These are phyloP conservation scores for Galeopsomyia nigrocyanea DNA, from an alignment of 2,888 invertebrate genomes.

Conservation along the genomic window DNA sequence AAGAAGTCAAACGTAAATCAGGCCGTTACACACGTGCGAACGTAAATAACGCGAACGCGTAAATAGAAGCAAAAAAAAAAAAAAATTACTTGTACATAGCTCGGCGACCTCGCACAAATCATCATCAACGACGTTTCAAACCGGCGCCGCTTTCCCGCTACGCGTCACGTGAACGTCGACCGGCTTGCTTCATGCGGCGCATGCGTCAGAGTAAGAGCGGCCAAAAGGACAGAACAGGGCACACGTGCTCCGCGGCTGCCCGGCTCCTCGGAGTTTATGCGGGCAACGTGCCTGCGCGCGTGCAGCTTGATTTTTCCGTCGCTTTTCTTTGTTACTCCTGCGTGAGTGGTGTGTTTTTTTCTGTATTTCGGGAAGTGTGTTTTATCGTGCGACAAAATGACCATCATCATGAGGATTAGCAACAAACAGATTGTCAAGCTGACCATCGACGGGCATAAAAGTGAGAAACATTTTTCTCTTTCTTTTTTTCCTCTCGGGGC, in stretches of 20 bases:
- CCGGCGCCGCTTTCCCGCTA: too few species aligned
- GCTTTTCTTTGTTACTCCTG: slow-evolving; percentile 1
- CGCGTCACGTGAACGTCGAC: not conserved
- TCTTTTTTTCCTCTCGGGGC: not conserved
- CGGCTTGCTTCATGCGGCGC: not conserved
- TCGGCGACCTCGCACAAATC: too few species aligned
- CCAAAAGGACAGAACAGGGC: slow-evolving; percentile 16
- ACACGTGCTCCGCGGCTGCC: slow-evolving; percentile 4
- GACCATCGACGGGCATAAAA: slow-evolving; percentile 50
- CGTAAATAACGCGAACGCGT: too few species aligned
- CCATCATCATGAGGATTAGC: slow-evolving; percentile 58
- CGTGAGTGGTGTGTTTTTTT: not conserved
- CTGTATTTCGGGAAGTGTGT: not conserved
- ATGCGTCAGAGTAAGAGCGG: slow-evolving; percentile 17
- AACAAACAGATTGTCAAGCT: slow-evolving; percentile 55
- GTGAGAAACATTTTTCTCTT: slow-evolving; percentile 20
- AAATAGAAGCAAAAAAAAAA: too few species aligned
- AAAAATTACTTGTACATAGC: too few species aligned
- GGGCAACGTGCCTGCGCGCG: not conserved
- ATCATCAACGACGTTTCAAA: too few species aligned
- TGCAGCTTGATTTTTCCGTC: not conserved
- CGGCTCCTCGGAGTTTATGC: not conserved
- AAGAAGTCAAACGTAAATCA: too few species aligned
- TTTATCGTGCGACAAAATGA: slow-evolving; percentile 49
- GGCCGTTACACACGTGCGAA: too few species aligned